Base-by-base conservation (phyloP, 35 echinoderm and acorn worm genomes). In the Lytechinus variegatus region DNA sequence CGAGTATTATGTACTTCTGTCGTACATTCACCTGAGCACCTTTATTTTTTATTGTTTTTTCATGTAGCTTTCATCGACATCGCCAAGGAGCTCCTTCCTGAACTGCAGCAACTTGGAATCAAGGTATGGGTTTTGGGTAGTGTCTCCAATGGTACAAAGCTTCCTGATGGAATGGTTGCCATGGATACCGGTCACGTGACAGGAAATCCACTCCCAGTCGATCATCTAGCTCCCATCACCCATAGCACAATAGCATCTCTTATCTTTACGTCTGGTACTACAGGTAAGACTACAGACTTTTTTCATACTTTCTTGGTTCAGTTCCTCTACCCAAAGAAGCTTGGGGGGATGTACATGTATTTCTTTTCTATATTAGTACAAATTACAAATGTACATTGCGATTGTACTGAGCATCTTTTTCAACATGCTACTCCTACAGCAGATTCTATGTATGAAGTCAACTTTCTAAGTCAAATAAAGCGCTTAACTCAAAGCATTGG, bases 231-330 rank as follows among this genome's bases (percentile, higher is more conserved):
- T 29, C 54, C 19, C 24, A 91, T 90, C 53, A 95, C 52, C 53
- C 95, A 89, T n/a, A 27, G 21, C 10, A 61, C 54, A 10, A 95
- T 90, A 28, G 86, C 95, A 51, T 57, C 54, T 52, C 89, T 90
- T 21, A 95, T 95, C 27, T 95, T 90, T 72, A 95, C 95, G 2
- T 95, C 95, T 44, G 95, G 95, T 24, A 95, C 95, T 91, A 95
- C 95, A 54, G 95, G 95, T 95, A 10, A 86, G 88, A 90, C 44
- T 88, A 24, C 44, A 58, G 56, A 11, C 56, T 58, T 58, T 9
- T 58, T 58, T 58, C 55, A 44, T 44, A 44, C 33, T 44, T 44
- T 44, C 33, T 44, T 44, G 33, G 33, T 44, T 44, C 33, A 44
- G 2, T 13, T 58, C 5, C 56, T 11, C 56, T 58, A 9, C 56